Conservation (phyloP, 1,140 invertebrate species). For the Polypedilum pembai region DNA sequence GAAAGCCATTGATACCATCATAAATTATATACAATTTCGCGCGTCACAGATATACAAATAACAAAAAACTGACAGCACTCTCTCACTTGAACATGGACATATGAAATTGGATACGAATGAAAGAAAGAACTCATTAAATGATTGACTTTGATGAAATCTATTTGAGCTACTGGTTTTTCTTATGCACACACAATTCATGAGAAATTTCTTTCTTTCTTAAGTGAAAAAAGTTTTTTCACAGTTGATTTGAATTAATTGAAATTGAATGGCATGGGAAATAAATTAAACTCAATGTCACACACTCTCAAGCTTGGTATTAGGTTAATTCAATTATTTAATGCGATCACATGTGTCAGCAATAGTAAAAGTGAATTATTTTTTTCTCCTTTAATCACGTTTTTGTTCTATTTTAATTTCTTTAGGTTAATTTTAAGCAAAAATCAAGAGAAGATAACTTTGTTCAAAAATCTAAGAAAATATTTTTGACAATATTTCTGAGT, state of each 20-base stretch:
- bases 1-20: constrained; percentile 10
- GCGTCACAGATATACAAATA: background rate
- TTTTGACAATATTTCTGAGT: too few relatives aligned
- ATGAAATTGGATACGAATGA: background rate
- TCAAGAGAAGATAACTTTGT: too few relatives aligned
- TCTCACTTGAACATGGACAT: background rate
- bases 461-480: too few relatives aligned
- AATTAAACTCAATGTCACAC: constrained; percentile 11
- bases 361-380: too few relatives aligned
- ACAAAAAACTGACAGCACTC: background rate
- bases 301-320: background rate
- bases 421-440: too few relatives aligned
- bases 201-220: too few relatives aligned
- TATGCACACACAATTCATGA: background rate
- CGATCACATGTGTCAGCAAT: background rate
- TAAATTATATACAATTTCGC: constrained; percentile 1
- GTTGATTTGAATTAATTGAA: constrained; percentile 19
- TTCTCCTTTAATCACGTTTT: too few relatives aligned
- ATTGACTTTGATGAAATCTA: constrained; percentile 28
- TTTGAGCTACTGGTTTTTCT: constrained; percentile 24
- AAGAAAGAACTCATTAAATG: background rate
- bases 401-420: too few relatives aligned
- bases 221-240: background rate
- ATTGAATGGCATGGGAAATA: constrained; percentile 11
- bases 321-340: constrained; percentile 19